A percentile compares a stretch with the other conserved stretches of the same genome.
Evolutionary conservation across 2,888 invertebrate genomes (phyloP).

Genomic region (Luffia ferchaultella): DNA sequence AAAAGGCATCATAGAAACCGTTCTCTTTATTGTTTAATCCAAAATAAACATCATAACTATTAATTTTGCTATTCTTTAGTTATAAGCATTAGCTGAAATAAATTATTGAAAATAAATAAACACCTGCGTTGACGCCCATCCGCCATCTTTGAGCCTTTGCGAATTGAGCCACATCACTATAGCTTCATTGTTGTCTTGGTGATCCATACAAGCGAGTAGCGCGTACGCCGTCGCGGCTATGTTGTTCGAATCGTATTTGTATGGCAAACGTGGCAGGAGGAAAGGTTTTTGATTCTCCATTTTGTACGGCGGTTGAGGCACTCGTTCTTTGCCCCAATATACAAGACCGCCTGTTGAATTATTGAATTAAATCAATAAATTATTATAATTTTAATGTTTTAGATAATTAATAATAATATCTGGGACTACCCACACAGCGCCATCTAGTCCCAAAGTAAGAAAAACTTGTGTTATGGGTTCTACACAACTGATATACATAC

Average conservation of each 20-base stretch:
- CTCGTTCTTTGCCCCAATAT: slow-evolving; percentile 84
- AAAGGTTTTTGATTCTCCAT: slow-evolving; percentile 93
- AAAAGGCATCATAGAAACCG: too few species aligned
- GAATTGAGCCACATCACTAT: slow-evolving; percentile 93
- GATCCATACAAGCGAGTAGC: slow-evolving; percentile 85
- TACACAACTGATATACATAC: too few species aligned
- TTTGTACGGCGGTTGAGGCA: slow-evolving; percentile 85
- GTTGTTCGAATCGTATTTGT: slow-evolving; percentile 89
- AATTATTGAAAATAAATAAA: too few species aligned
- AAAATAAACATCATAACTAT: too few species aligned
- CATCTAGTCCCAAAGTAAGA: too few species aligned
- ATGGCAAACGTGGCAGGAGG: slow-evolving; percentile 85
- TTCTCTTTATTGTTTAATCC: too few species aligned
- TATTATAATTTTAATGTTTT: background rate
- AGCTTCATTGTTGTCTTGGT: slow-evolving; percentile 84
- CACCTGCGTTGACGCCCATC: slow-evolving; percentile 88
- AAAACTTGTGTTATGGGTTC: too few species aligned
- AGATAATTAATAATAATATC: too few species aligned
- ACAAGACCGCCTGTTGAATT: slow-evolving; percentile 77
- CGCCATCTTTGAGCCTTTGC: slow-evolving; percentile 85
- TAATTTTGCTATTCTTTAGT: too few species aligned
- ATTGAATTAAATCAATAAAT: background rate
- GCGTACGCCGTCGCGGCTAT: slow-evolving; percentile 95
- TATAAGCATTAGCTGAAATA: too few species aligned
- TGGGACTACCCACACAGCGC: too few species aligned